Evolutionary conservation across 2,113 vertebrate species (phyloP).

Genomic region (Fregetta grallaria): DNA sequence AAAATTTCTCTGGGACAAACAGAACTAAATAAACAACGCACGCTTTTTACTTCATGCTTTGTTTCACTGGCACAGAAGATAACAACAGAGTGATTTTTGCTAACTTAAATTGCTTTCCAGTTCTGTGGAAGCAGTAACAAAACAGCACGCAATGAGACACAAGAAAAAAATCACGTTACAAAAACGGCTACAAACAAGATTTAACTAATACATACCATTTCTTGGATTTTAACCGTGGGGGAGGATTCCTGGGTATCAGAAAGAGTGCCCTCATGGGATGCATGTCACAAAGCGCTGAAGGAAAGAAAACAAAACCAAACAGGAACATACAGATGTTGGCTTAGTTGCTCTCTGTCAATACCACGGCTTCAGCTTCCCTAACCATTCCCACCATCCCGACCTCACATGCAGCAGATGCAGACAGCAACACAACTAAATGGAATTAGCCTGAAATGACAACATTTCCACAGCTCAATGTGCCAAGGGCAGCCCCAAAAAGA

Average conservation of each 20-base stretch:
- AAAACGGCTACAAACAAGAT: neutral
- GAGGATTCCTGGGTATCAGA: constrained; percentile 98
- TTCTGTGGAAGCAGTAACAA: neutral
- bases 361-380: neutral
- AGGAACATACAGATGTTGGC: neutral
- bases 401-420: neutral
- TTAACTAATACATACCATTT: constrained; percentile 87
- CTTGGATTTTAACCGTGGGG: constrained; percentile 98
- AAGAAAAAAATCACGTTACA: neutral
- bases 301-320: constrained; percentile 15
- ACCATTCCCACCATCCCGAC: neutral
- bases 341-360: neutral
- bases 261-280: constrained; percentile 99
- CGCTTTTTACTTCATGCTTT: neutral
- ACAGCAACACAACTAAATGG: neutral
- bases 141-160: neutral
- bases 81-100: neutral
- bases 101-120: neutral
- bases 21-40: neutral
- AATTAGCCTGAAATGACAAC: neutral
- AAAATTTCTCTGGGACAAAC: neutral
- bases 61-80: neutral
- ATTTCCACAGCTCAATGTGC: neutral
- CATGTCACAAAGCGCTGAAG: constrained; percentile 96
- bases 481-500: neutral